phyloP scores from a whole-genome alignment of 2,113 vertebrate species.

The Serinus canaria region DNA sequence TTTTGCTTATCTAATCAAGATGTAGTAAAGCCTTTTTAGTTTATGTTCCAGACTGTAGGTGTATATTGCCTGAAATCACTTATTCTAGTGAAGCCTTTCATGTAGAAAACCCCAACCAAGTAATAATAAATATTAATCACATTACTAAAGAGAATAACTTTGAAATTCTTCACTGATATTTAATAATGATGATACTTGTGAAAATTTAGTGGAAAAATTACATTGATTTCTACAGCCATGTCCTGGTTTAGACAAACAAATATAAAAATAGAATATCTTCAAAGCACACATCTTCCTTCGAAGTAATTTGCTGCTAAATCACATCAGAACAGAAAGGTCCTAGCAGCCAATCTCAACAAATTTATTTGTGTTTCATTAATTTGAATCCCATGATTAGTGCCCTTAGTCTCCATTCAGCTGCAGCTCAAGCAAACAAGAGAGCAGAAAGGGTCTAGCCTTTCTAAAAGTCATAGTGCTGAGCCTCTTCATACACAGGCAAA shows the following conservation, averaged over 20 bases:
- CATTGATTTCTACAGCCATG: background rate
- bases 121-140: background rate
- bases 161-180: background rate
- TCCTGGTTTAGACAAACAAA: background rate
- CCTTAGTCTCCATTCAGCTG: background rate
- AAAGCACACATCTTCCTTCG: background rate
- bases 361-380: background rate
- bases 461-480: background rate
- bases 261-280: background rate
- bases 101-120: background rate
- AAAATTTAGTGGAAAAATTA: background rate
- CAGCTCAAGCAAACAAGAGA: background rate
- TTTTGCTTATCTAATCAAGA: background rate
- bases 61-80: background rate
- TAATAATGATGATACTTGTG: background rate
- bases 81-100: background rate
- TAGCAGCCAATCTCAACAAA: background rate
- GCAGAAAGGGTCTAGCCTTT: background rate
- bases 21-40: background rate
- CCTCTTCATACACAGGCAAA: background rate
- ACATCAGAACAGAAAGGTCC: background rate
- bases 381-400: background rate
- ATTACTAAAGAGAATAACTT: background rate
- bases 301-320: background rate
- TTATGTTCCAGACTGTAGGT: background rate